Conservation (phyloP, 2,888 invertebrate species). For the Drosophila atroscutellata region DNA sequence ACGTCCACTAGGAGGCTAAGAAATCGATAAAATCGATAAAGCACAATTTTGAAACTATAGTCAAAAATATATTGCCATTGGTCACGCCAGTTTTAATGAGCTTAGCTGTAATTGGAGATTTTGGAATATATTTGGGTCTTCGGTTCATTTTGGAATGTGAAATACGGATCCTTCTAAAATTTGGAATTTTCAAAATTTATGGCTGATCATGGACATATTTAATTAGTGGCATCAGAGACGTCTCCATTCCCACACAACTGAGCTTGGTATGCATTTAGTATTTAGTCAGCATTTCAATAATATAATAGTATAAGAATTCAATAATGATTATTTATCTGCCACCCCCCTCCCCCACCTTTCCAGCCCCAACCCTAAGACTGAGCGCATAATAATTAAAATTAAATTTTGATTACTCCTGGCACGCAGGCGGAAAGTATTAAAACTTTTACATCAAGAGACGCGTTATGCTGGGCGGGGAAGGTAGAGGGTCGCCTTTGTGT, state of each 20-base stretch:
- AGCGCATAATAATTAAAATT: constrained; percentile 55
- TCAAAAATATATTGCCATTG: background rate
- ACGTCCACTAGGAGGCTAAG: background rate
- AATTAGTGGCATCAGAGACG: background rate
- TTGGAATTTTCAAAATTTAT: background rate
- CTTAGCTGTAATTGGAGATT: background rate
- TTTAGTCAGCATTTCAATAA: background rate
- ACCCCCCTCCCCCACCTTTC: background rate
- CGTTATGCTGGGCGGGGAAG: constrained; percentile 4
- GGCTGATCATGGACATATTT: background rate
- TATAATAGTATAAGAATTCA: background rate
- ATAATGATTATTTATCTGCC: background rate
- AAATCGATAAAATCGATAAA: background rate
- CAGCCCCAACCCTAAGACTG: background rate
- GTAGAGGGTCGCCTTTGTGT: background rate
- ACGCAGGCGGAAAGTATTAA: constrained; percentile 9
- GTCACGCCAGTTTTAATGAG: background rate
- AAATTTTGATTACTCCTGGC: constrained; percentile 65
- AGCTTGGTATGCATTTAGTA: background rate
- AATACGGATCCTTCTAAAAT: background rate
- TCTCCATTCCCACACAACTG: background rate
- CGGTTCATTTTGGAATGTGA: background rate
- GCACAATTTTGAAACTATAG: background rate
- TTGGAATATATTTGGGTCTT: background rate
- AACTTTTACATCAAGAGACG: constrained; percentile 6